Percentiles rank a stretch among this genome's conserved stretches.
phyloP scores from a whole-genome alignment of 2,113 vertebrate genomes.

The Edolisoma coerulescens region DNA sequence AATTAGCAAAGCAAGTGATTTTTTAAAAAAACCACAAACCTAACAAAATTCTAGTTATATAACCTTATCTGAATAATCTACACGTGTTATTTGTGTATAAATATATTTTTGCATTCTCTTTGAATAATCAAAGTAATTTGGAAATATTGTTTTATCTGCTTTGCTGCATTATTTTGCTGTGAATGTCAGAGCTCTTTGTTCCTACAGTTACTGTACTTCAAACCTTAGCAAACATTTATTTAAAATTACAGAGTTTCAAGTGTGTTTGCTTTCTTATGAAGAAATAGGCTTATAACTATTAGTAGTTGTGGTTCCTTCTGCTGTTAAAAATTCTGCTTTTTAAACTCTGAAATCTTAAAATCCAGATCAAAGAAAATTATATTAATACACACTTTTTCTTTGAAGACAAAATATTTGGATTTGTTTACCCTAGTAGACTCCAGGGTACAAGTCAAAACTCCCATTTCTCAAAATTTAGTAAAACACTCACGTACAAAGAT shows the following conservation, averaged over 20 bases:
- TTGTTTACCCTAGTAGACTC: background rate
- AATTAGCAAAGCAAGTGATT: background rate
- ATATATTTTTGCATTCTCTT: background rate
- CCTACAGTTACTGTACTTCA: background rate
- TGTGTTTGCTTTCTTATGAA: background rate
- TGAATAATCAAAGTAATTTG: background rate
- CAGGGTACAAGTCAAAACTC: background rate
- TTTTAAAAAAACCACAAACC: background rate
- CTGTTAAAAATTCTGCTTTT: background rate
- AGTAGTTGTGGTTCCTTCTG: background rate
- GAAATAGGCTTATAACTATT: background rate
- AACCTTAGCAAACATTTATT: background rate
- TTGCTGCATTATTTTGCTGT: background rate
- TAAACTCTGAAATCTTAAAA: background rate
- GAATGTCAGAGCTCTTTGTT: background rate
- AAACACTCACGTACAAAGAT: background rate
- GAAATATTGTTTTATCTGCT: background rate
- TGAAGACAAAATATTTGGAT: background rate
- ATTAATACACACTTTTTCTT: background rate
- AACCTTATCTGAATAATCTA: background rate
- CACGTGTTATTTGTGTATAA: accelerated
- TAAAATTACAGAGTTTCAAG: background rate
- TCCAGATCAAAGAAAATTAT: background rate
- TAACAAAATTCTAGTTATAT: background rate
- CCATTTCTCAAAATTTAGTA: background rate